Conservation (phyloP, 2,113 vertebrate genomes). For the Hyla sarda region DNA sequence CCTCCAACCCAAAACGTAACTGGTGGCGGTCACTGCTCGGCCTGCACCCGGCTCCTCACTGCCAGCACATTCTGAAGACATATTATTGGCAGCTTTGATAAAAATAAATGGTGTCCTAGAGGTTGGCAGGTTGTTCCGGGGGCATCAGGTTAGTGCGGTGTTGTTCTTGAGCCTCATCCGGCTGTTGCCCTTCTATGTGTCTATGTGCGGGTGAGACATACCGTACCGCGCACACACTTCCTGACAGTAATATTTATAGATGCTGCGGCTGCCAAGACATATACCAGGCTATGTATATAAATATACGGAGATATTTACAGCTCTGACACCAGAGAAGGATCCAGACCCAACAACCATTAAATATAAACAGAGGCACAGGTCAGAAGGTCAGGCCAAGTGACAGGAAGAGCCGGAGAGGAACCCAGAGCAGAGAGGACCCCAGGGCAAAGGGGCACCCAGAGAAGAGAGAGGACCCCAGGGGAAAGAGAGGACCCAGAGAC, state of each 20-base stretch:
- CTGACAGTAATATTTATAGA: conserved; percentile 57
- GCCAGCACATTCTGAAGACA: too few species aligned
- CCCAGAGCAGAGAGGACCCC: not conserved
- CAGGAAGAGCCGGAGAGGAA: not conserved
- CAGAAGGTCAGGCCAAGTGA: conserved; percentile 1
- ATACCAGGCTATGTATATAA: conserved; percentile 54
- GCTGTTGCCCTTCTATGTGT: conserved; percentile 33
- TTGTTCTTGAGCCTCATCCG: conserved; percentile 21
- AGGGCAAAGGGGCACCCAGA: conserved; percentile 20
- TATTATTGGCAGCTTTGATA: not conserved
- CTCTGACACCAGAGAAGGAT: conserved; percentile 50
- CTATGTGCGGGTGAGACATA: conserved; percentile 28
- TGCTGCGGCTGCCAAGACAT: conserved; percentile 52
- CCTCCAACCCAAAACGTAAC: not conserved
- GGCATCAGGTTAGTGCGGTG: not conserved
- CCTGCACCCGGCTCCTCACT: too few species aligned
- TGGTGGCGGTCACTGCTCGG: too few species aligned
- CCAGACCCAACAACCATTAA: conserved; percentile 42
- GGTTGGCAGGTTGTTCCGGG: not conserved
- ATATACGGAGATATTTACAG: conserved; percentile 51
- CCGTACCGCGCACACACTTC: conserved; percentile 49
- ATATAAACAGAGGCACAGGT: conserved; percentile 46
- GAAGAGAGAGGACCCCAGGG: not conserved
- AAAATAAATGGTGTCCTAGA: not conserved
- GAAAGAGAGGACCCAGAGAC: too few species aligned